phyloP scores from a whole-genome alignment of 2,797 vertebrate species.

The Rhinatrema bivittatum region DNA sequence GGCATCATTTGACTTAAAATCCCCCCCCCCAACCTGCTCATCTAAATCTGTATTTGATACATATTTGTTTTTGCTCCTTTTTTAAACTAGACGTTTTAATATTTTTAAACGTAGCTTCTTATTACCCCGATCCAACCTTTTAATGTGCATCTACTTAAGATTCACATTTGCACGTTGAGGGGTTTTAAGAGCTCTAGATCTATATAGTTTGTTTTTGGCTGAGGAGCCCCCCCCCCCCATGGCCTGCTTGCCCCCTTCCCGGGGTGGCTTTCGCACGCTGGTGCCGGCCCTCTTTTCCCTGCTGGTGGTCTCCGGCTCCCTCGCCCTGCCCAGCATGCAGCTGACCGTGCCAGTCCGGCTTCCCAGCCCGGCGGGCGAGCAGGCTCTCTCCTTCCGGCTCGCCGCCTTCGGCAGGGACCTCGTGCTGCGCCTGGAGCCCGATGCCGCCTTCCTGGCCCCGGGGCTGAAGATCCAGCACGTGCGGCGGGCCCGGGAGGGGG shows the following conservation, averaged over 20 bases:
- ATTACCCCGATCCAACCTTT: too few species aligned
- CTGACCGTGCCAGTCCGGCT: slow-evolving; percentile 37
- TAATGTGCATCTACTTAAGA: too few species aligned
- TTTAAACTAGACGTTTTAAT: too few species aligned
- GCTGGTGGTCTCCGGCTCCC: slow-evolving; percentile 12
- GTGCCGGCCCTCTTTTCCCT: background rate
- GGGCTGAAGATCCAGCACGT: slow-evolving; percentile 66
- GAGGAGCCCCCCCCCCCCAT: background rate
- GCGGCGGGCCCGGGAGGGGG: slow-evolving; percentile 12
- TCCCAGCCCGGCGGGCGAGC: slow-evolving; percentile 39
- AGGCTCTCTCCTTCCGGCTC: slow-evolving; percentile 52
- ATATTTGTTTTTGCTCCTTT: too few species aligned
- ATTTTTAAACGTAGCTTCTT: too few species aligned
- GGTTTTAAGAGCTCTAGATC: too few species aligned
- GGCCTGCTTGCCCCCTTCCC: background rate
- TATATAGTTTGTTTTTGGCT: too few species aligned
- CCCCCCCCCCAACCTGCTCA: too few species aligned
- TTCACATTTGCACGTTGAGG: too few species aligned
- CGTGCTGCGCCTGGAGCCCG: slow-evolving; percentile 69
- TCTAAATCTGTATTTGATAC: too few species aligned
- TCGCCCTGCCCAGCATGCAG: slow-evolving; percentile 8
- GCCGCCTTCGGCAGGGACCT: slow-evolving; percentile 67
- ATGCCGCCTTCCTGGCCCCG: slow-evolving; percentile 73
- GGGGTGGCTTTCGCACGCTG: background rate
- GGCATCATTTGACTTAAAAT: too few species aligned